phyloP scores from a whole-genome alignment of 1,140 invertebrate genomes.

The Nixonia krombeini region DNA sequence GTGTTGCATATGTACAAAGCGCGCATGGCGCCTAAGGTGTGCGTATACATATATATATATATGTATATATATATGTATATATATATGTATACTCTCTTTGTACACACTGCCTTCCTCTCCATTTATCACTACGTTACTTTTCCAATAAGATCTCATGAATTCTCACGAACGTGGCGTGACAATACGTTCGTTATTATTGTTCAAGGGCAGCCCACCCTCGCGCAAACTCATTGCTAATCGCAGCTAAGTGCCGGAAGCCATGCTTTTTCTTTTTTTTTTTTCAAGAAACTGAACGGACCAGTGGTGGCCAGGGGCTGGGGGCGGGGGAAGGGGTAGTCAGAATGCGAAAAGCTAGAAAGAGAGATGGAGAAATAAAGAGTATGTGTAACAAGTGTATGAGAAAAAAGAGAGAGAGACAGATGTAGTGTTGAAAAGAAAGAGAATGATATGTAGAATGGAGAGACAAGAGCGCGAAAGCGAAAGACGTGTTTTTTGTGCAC shows the following conservation, averaged over 20 bases:
- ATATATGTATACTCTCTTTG: too few relatives aligned
- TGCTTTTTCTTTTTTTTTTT: conserved; percentile 57
- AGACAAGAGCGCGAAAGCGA: conserved; percentile 38
- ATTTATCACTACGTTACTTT: conserved; percentile 7
- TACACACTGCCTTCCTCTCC: not conserved
- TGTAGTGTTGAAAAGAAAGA: conserved; percentile 20
- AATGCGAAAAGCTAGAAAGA: conserved; percentile 37
- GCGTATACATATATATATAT: too few relatives aligned
- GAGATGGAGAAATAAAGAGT: too few relatives aligned
- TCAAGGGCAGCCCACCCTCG: conserved; percentile 69
- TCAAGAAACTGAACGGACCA: conserved; percentile 32
- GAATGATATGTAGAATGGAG: too few relatives aligned
- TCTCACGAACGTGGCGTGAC: not conserved
- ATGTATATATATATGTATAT: too few relatives aligned
- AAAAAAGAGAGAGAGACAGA: too few relatives aligned
- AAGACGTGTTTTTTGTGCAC: too few relatives aligned
- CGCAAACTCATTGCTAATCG: conserved; percentile 63
- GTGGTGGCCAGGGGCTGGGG: too few relatives aligned
- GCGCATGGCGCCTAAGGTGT: conserved; percentile 7
- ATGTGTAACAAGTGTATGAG: too few relatives aligned
- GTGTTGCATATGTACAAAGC: conserved; percentile 1
- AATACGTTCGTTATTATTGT: conserved; percentile 14
- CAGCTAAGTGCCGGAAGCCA: conserved; percentile 62
- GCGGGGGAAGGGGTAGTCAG: conserved; percentile 24
- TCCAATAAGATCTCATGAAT: conserved; percentile 10